Percentiles rank a stretch among this genome's conserved stretches.
Evolutionary conservation across 37 sponge, comb jelly and placozoan species (phyloP).

Genomic region (Eunapius fragilis): DNA sequence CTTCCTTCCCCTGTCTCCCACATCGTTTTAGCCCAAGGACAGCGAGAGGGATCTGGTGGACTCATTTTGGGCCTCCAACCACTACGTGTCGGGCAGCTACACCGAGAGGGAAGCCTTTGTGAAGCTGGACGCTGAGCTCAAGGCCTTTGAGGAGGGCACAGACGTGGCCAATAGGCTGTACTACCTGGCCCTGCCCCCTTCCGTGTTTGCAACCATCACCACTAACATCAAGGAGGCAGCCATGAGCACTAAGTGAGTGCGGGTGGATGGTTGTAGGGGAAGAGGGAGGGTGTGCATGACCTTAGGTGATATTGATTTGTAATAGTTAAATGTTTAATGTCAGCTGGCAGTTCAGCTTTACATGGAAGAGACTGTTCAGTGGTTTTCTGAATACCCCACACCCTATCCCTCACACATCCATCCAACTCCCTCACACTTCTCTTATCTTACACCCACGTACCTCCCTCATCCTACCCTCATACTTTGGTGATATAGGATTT

Average conservation of each 20-base stretch:
- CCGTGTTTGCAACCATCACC: slow-evolving; percentile 91
- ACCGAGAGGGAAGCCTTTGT: slow-evolving; percentile 64
- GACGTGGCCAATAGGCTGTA: slow-evolving; percentile 75
- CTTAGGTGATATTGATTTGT: too few species aligned
- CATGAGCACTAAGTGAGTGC: slow-evolving; percentile 78
- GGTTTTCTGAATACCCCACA: too few species aligned
- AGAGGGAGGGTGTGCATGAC: too few species aligned
- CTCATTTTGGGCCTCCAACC: slow-evolving; percentile 75
- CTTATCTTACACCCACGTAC: too few species aligned
- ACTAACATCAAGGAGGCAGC: slow-evolving; percentile 68
- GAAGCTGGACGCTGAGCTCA: slow-evolving; percentile 68
- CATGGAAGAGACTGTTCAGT: too few species aligned
- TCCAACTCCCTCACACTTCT: too few species aligned
- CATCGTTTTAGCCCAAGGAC: slow-evolving; percentile 41
- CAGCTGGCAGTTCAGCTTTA: too few species aligned
- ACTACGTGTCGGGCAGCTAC: slow-evolving; percentile 89
- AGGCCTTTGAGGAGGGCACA: slow-evolving; percentile 67
- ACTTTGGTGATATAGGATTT: too few species aligned
- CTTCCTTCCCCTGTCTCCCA: not conserved
- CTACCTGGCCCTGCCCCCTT: slow-evolving; percentile 97
- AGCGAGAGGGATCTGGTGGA: slow-evolving; percentile 71
- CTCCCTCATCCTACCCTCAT: too few species aligned
- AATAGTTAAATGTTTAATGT: too few species aligned
- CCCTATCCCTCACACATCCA: too few species aligned
- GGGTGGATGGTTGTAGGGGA: too few species aligned